Evolutionary conservation across 1,140 invertebrate genomes (phyloP), one percentile per base, ranked within the genome.

Genomic region (Pristionchus pacificus): DNA sequence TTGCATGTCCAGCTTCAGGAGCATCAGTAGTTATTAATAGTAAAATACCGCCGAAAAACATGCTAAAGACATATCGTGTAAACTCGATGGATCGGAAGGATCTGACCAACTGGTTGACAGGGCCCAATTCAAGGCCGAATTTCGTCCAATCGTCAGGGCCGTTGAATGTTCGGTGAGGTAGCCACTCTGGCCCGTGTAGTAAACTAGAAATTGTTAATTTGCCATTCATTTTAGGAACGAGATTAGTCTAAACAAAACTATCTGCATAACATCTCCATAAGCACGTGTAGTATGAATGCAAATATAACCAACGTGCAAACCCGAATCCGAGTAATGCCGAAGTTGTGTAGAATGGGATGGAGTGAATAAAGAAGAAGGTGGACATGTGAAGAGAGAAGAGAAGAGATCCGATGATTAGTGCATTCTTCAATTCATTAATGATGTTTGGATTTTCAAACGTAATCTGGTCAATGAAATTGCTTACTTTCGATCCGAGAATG

Each of bases 111-210:
- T 49, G 38, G 38, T 49, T 49, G 38, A 61, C 25, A 73, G 57
- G 1, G 65, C 71, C 71, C 71, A 73, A 25, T 38, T 55, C 28
- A 73, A 64, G n/a, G 71, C 69, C 0, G 66, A 59, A 66, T 73
- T 73, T 1, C 57, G 33, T 24, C 63, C 65, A 27, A 73, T 68
- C 24, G 71, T 73, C 55, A 62, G 58, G 19, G 65, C 13, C 3
- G 71, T 68, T 15, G 65, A 68, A 27, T 73, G 71, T 28, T 55
- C 59, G 25, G 65, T 68, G 19, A 73, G 25, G 19, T 73, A 73
- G 28, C 65, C 65, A 15, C 71, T 62, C 25, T 73, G 62, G 31
- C 71, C 71, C 0, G 71, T 68, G 32, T 73, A 73, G 57, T 68
- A 73, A 32, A 73, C 71, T 73, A 25, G 64, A 68, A 59, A 2